A percentile compares a stretch with the other conserved stretches of the same genome.
Conservation (phyloP, 2,113 vertebrate species). For the Malurus melanocephalus region DNA sequence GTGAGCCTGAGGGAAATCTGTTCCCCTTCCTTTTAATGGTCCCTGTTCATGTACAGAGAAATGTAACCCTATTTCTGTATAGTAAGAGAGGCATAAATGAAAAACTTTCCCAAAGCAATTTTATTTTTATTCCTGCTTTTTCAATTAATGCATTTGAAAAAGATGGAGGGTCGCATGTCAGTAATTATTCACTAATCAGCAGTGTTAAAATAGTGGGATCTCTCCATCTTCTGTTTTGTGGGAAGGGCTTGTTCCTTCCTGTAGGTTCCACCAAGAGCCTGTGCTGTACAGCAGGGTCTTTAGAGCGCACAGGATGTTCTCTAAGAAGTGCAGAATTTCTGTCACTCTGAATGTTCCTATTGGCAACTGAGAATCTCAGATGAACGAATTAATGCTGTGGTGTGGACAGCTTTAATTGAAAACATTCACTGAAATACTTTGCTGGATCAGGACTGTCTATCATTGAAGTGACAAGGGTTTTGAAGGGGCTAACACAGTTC, state of each 20-base stretch:
- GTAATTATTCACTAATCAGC: neutral
- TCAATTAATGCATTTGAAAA: neutral
- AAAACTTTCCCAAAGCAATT: neutral
- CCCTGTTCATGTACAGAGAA: neutral
- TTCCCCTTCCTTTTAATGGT: conserved; percentile 7
- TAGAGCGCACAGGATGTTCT: neutral
- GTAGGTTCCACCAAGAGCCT: neutral
- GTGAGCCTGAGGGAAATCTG: conserved; percentile 39
- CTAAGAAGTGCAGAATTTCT: neutral
- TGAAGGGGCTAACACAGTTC: neutral
- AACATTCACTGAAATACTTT: neutral
- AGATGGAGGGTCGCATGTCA: neutral
- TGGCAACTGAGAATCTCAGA: neutral
- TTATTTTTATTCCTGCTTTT: neutral
- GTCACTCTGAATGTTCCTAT: neutral
- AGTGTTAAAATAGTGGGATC: neutral
- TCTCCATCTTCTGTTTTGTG: neutral
- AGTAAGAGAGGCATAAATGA: neutral
- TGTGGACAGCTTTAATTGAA: neutral
- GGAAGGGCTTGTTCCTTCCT: neutral
- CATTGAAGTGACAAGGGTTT: neutral
- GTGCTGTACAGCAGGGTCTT: neutral
- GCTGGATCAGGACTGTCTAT: neutral
- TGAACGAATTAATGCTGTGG: neutral
- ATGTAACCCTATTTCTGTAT: neutral